Evolutionary conservation across 2,888 invertebrate genomes (phyloP), one percentile per base, ranked within the genome.

Genomic region (Minunthozetes semirufus): DNA sequence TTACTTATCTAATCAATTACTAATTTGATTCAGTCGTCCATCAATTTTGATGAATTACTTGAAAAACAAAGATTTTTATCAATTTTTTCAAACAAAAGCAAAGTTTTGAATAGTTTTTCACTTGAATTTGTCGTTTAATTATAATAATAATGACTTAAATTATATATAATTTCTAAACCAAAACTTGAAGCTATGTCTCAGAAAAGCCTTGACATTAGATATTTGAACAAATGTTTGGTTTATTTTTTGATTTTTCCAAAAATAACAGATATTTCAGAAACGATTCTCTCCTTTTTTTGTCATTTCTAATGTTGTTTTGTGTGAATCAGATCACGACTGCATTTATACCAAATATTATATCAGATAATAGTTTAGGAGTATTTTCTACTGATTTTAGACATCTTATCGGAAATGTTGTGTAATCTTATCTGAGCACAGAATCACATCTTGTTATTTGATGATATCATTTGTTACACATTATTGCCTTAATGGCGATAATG

Each of bases 241-340:
- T 19, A 19, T 50, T 48, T 48, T n/a, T 6, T n/a, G 19, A 25
- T 22, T 25, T 22, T 27, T 5, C 5, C 59, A 59, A 15, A 17
- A 15, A 27, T 22, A 27, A 59, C 29, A 27, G 27, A 9, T 27
- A 59, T 27, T 27, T 27, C 4, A 29, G 29, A 13, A 27, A 29
- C 29, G 27, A 59, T 27, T 27, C 13, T 1, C 15, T 15, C 13
- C 17, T 27, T 22, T 59, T 27, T 59, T 17, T 59, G 29, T 59
- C 29, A 27, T 13, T 9, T 42, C 42, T 42, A 42, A 42, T 42
- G 15, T 1, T 59, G 29, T 59, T 27, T 27, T 59, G 27, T 59
- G 59, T 59, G 27, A 59, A 59, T 59, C 29, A 59, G 59, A 59
- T 27, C 59, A 59, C 27, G 22, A 59, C 59, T 17, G 17, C 50